Evolutionary conservation across 2,113 vertebrate genomes (phyloP).

Genomic region (Chelonoidis abingdonii): DNA sequence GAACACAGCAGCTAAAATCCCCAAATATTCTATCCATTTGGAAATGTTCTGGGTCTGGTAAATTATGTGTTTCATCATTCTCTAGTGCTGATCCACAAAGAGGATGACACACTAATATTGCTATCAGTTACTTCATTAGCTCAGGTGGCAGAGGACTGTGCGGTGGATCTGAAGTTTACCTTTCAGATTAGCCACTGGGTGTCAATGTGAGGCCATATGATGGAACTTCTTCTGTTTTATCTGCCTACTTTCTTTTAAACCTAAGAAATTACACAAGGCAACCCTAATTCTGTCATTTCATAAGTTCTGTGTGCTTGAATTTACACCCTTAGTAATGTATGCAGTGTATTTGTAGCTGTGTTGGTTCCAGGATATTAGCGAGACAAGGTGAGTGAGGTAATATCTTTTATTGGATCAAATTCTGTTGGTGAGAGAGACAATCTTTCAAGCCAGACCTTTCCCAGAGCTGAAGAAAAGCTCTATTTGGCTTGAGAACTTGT

Average conservation of each 20-base stretch:
- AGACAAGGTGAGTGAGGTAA: no score
- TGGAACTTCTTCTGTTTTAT: background rate
- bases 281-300: background rate
- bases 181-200: background rate
- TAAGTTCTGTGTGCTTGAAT: accelerated
- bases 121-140: background rate
- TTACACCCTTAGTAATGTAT: background rate
- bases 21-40: no score
- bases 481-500: no score
- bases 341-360: no score
- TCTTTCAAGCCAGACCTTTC: no score
- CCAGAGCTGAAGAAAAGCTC: no score
- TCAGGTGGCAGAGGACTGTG: background rate
- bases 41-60: background rate
- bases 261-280: background rate
- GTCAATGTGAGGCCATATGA: accelerated
- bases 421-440: no score
- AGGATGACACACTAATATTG: background rate
- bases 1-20: no score
- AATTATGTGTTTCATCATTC: background rate
- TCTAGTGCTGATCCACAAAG: background rate
- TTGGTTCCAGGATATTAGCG: no score
- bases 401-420: no score
- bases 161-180: background rate
- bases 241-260: background rate